These are phyloP conservation scores for Centropus bengalensis DNA, from an alignment of 2,113 vertebrate genomes.

Conservation along the genomic window DNA sequence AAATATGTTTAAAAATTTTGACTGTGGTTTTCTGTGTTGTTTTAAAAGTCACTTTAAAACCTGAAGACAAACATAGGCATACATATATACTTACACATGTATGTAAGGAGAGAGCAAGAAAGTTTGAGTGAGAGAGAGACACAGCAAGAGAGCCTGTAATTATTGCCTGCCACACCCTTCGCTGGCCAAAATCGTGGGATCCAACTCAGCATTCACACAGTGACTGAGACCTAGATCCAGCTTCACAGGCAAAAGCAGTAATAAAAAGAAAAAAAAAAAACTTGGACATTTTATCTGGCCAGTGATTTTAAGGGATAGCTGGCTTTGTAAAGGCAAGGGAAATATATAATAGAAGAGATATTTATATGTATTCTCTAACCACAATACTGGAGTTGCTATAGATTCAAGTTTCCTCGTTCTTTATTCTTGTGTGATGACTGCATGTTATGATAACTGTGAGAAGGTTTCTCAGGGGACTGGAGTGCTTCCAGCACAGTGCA, in stretches of 20 bases:
- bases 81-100: fast-evolving
- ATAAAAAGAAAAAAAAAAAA: background rate
- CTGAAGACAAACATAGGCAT: background rate
- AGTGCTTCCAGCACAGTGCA: background rate
- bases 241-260: background rate
- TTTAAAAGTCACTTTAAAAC: background rate
- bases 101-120: background rate
- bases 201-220: background rate
- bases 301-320: background rate
- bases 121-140: background rate
- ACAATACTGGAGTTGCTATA: background rate
- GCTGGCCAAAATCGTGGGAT: background rate
- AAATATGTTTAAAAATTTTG: background rate
- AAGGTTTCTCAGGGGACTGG: background rate
- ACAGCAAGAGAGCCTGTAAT: background rate
- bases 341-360: background rate
- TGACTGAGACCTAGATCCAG: background rate
- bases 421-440: background rate
- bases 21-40: background rate
- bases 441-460: background rate
- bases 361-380: background rate
- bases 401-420: slow-evolving; percentile 13
- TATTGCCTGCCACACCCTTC: background rate
- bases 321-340: background rate
- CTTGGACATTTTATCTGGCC: background rate